Evolutionary conservation across 30 jellyfish, hydroid and myxozoan genomes (phyloP), one percentile per base, ranked within the genome.

Genomic region (Phacellophora camtschatica): DNA sequence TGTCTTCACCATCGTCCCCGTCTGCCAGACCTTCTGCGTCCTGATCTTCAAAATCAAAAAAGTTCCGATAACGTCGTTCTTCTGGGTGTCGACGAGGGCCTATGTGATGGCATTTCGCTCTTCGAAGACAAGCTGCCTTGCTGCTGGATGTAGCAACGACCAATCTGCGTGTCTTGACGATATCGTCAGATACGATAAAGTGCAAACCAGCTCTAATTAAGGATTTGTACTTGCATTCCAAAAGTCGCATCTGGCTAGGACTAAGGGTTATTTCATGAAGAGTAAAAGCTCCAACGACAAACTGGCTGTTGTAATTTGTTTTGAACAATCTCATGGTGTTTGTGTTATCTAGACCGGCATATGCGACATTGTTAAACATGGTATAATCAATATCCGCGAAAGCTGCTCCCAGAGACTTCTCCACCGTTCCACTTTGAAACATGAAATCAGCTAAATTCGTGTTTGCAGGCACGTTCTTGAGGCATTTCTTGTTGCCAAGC

Each of bases 281-380:
- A 4, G 95, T 84, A 58, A 43, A 84, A 5, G 78, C 76, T 0
- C 95, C 95, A 29, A 71, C 19, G 16, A 42, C 81, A 28, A 61
- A 9, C 0, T 46, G 22, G 12, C 35, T 18, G 27, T 84, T 66
- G 66, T 84, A 84, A 36, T 84, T 84, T 39, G 20, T 28, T 46
- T 61, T 58, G 4, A 84, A 1, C 76, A 56, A 71, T 30, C 31
- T 16, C 27, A 67, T 3, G 32, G 95, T 84, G 37, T 74, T 22
- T 5, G 8, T 20, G 20, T 67, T 62, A 0, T 20, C 45, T 2
- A 29, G 4, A 24, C 79, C 75, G 2, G 88, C 88, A 35, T 7
- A 84, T 2, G n/a, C 0, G 1, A 77, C 50, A 2, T 84, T 49
- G 25, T 62, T 42, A 45, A 35, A 84, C 83, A 84, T 62, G 20